Conservation (phyloP, 2,888 invertebrate species). For the Drosophila putrida region DNA sequence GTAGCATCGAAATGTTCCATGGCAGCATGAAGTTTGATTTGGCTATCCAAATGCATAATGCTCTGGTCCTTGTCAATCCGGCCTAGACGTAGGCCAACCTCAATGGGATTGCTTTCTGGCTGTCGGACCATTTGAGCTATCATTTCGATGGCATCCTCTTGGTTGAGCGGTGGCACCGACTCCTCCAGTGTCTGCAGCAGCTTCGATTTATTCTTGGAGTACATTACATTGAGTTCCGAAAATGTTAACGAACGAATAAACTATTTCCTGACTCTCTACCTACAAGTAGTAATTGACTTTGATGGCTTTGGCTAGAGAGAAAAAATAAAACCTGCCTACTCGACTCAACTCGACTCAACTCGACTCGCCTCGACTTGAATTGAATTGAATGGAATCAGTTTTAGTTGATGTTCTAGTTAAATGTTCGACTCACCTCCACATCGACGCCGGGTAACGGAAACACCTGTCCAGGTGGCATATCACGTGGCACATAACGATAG, state of each 20-base stretch:
- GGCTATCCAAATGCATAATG: slow-evolving; percentile 59
- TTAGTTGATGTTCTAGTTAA: slow-evolving; percentile 17
- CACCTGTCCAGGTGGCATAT: slow-evolving; percentile 92
- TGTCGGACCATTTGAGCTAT: slow-evolving; percentile 59
- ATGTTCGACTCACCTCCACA: slow-evolving; percentile 90
- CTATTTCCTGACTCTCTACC: slow-evolving; percentile 28
- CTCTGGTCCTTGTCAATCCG: slow-evolving; percentile 30
- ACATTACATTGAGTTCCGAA: slow-evolving; percentile 46
- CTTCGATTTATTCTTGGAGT: slow-evolving; percentile 64
- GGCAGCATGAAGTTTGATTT: slow-evolving; percentile 44
- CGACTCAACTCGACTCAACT: slow-evolving; percentile 10
- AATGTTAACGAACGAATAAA: slow-evolving; percentile 29
- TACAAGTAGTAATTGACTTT: slow-evolving; percentile 44
- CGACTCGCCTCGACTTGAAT: slow-evolving; percentile 7
- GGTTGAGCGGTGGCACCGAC: slow-evolving; percentile 41
- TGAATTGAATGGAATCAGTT: slow-evolving; percentile 32
- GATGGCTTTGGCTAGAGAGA: not conserved
- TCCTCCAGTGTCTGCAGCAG: slow-evolving; percentile 58
- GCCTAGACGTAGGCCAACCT: slow-evolving; percentile 36
- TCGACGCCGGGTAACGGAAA: slow-evolving; percentile 93
- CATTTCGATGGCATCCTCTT: slow-evolving; percentile 50
- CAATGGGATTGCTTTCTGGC: slow-evolving; percentile 54
- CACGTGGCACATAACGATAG: slow-evolving; percentile 93
- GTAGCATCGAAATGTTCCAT: slow-evolving; percentile 49
- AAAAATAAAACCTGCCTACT: slow-evolving; percentile 30